Evolutionary conservation across 2,888 invertebrate genomes (phyloP).

Genomic region (Agrochola circellaris): DNA sequence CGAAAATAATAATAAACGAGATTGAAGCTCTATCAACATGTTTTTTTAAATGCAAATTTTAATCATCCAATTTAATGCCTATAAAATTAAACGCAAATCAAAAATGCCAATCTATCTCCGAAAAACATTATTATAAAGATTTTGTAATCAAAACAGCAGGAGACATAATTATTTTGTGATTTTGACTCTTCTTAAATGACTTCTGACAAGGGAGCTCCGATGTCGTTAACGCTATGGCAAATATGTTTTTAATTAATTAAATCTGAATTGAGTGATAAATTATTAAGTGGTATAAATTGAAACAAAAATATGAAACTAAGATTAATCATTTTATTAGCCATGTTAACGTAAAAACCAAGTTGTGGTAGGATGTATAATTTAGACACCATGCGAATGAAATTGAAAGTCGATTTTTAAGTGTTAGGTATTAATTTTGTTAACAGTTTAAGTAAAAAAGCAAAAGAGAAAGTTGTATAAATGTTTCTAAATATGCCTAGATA

Average conservation of each 20-base stretch:
- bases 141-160: slow-evolving; percentile 42
- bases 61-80: slow-evolving; percentile 55
- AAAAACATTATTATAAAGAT: slow-evolving; percentile 45
- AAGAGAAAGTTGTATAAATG: background rate
- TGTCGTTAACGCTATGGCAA: slow-evolving; percentile 26
- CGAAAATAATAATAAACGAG: slow-evolving; percentile 37
- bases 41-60: slow-evolving; percentile 39
- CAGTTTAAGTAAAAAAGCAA: background rate
- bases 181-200: slow-evolving; percentile 21
- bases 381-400: background rate
- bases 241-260: slow-evolving; percentile 42
- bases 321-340: background rate
- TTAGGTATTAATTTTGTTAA: background rate
- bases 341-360: background rate
- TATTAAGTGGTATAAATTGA: slow-evolving; percentile 7
- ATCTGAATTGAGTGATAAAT: slow-evolving; percentile 18
- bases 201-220: slow-evolving; percentile 30
- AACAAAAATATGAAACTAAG: background rate
- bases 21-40: slow-evolving; percentile 45
- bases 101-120: slow-evolving; percentile 37
- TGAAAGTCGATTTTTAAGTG: background rate
- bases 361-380: slow-evolving; percentile 5
- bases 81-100: slow-evolving; percentile 47
- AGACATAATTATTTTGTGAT: slow-evolving; percentile 41
- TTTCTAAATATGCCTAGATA: background rate